These are phyloP conservation scores for Premnoplex brunnescens DNA, from an alignment of 2,797 vertebrate species.

Conservation along the genomic window DNA sequence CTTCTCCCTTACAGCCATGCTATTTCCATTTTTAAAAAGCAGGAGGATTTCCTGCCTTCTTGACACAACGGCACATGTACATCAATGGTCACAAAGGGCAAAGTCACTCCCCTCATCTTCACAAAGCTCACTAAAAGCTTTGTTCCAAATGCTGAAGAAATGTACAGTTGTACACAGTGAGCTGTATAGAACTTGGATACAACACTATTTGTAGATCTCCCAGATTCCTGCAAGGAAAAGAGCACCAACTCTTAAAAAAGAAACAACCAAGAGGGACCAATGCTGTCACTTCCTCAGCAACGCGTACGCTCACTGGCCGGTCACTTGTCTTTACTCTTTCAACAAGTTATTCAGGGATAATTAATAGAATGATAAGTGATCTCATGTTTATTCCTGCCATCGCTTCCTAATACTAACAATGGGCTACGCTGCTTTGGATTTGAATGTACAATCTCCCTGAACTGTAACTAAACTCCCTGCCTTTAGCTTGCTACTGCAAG, in stretches of 20 bases:
- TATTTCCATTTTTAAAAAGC: background rate
- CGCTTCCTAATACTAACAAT: background rate
- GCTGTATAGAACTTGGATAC: background rate
- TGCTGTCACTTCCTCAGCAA: background rate
- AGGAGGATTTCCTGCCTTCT: background rate
- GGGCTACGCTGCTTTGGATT: background rate
- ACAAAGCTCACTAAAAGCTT: background rate
- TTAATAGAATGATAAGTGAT: accelerated
- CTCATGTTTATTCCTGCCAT: background rate
- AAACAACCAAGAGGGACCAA: background rate
- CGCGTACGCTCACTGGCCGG: background rate
- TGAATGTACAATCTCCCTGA: background rate
- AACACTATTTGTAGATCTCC: background rate
- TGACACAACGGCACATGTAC: background rate
- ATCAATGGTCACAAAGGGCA: accelerated
- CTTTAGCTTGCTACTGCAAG: background rate
- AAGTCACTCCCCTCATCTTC: background rate
- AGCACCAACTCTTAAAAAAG: background rate
- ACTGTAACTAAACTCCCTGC: background rate
- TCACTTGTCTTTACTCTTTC: background rate
- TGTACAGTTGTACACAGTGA: background rate
- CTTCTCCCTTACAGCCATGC: background rate
- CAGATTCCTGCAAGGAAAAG: background rate
- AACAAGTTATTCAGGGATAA: background rate
- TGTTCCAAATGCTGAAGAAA: background rate